A percentile compares a stretch with the other conserved stretches of the same genome.
Evolutionary conservation across 2,113 vertebrate genomes (phyloP).

Genomic region (Siniperca knerii): DNA sequence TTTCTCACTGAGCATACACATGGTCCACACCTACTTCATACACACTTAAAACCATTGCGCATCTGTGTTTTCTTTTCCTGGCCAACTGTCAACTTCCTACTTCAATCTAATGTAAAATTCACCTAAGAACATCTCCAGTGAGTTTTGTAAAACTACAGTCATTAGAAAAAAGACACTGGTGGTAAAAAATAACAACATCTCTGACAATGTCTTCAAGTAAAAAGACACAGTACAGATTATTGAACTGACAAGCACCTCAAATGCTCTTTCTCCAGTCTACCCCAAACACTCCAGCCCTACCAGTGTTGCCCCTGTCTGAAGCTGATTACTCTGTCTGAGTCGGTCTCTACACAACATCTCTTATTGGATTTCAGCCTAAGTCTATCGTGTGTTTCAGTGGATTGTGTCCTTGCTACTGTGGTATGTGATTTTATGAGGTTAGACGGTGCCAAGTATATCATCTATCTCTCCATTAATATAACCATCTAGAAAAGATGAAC

Average conservation of each 20-base stretch:
- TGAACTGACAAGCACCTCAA: neutral
- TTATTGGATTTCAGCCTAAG: conserved; percentile 60
- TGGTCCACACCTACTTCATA: conserved; percentile 34
- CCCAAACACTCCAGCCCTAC: conserved; percentile 7
- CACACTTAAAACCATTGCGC: conserved; percentile 28
- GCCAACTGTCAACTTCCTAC: conserved; percentile 6
- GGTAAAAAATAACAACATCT: neutral
- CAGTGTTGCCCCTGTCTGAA: conserved; percentile 28
- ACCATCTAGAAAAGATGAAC: conserved; percentile 4
- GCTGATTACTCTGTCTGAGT: conserved; percentile 53
- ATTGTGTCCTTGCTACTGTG: conserved; percentile 27
- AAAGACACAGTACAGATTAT: neutral
- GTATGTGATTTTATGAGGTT: conserved; percentile 26
- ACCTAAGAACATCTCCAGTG: neutral
- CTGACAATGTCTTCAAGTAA: neutral
- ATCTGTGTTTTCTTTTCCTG: conserved; percentile 30
- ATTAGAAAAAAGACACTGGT: neutral
- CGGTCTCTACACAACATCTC: conserved; percentile 16
- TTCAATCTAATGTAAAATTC: neutral
- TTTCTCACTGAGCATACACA: conserved; percentile 61
- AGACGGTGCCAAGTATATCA: conserved; percentile 24
- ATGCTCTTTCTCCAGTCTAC: conserved; percentile 3
- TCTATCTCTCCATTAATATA: conserved; percentile 17
- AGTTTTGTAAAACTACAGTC: neutral
- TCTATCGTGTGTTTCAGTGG: conserved; percentile 25